phyloP scores from a whole-genome alignment of 2,797 vertebrate genomes.

The Anguilla megastoma region DNA sequence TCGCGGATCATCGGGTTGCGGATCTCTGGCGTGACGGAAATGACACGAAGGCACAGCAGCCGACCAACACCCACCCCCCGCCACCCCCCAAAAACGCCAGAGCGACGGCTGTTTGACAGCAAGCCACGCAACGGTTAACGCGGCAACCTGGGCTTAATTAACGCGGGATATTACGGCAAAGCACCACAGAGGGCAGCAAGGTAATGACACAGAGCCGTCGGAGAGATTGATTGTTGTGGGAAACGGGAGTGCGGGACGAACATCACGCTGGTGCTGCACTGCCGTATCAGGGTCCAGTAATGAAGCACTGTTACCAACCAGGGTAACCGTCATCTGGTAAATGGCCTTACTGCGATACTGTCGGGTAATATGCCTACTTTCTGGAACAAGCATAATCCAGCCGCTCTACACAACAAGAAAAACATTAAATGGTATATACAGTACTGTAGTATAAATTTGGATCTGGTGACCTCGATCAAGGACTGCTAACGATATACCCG shows the following conservation, averaged over 20 bases:
- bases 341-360: neutral
- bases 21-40: neutral
- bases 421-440: neutral
- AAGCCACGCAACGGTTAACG: neutral
- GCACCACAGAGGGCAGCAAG: constrained; percentile 37
- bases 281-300: neutral
- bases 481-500: neutral
- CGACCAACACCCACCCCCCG: too few species aligned
- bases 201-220: constrained; percentile 23
- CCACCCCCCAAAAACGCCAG: neutral
- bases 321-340: neutral
- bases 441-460: neutral
- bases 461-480: neutral
- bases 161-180: constrained; percentile 41
- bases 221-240: constrained; percentile 47
- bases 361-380: neutral
- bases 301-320: neutral
- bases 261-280: neutral
- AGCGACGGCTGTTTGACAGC: neutral
- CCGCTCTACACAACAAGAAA: too few species aligned
- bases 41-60: neutral
- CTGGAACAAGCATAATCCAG: neutral
- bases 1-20: neutral
- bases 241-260: constrained; percentile 24
- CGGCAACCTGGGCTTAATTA: constrained; percentile 40